These are phyloP conservation scores for Phrynocephalus forsythii DNA, from an alignment of 2,797 vertebrate genomes.

Conservation along the genomic window DNA sequence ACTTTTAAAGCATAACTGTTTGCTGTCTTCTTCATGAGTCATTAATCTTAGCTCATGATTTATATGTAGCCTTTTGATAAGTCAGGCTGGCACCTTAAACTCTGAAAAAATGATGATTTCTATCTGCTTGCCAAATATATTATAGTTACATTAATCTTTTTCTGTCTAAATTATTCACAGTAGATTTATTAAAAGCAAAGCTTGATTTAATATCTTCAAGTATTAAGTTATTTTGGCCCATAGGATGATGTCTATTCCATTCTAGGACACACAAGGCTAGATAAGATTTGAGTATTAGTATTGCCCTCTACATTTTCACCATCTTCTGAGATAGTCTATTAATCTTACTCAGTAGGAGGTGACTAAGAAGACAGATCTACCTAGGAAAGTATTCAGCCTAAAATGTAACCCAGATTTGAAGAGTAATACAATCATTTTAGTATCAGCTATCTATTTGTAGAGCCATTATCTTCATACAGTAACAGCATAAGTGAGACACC, in stretches of 20 bases:
- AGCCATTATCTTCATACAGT: neutral
- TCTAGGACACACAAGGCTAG: slow-evolving; percentile 17
- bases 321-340: neutral
- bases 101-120: slow-evolving; percentile 4
- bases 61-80: neutral
- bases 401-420: neutral
- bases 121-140: slow-evolving; percentile 9
- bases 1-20: neutral
- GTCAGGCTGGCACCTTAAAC: neutral
- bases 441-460: neutral
- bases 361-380: neutral
- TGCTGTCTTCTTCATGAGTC: neutral
- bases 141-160: neutral
- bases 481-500: neutral
- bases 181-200: slow-evolving; percentile 5
- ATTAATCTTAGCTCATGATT: slow-evolving; percentile 3
- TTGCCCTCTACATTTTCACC: slow-evolving; percentile 15
- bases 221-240: neutral
- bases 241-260: neutral
- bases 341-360: neutral
- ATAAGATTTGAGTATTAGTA: neutral
- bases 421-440: neutral
- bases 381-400: neutral
- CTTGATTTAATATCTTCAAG: slow-evolving; percentile 4
- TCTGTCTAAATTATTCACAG: slow-evolving; percentile 3